Percentiles rank a stretch among this genome's conserved stretches.
These are phyloP conservation scores for Chalcosyrphus nemorum DNA, from an alignment of 2,888 invertebrate species.

Conservation along the genomic window DNA sequence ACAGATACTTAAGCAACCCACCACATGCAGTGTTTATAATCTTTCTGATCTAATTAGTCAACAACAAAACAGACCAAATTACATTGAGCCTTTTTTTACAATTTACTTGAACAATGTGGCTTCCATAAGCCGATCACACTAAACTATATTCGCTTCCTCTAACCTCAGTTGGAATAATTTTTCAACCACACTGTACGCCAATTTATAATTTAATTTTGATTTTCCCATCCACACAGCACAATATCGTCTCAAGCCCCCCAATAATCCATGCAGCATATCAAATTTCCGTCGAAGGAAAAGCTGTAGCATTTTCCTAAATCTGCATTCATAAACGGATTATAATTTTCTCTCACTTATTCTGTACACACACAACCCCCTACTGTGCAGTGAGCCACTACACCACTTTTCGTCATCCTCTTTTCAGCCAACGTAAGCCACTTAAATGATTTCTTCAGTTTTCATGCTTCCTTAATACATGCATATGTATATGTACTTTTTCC, in stretches of 20 bases:
- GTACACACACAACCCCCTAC: background rate
- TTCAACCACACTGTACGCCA: conserved; percentile 2
- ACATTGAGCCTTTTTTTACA: too few relatives aligned
- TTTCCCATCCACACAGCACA: background rate
- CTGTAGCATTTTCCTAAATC: conserved; percentile 51
- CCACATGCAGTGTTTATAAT: too few relatives aligned
- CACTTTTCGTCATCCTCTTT: background rate
- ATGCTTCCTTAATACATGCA: too few relatives aligned
- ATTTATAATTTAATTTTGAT: background rate
- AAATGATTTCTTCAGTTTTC: conserved; percentile 69
- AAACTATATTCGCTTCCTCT: background rate
- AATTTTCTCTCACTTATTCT: conserved; percentile 14
- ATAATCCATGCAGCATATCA: conserved; percentile 2
- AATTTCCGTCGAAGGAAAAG: conserved; percentile 17
- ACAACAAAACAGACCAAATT: too few relatives aligned
- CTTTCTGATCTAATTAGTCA: too few relatives aligned
- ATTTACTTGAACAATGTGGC: background rate
- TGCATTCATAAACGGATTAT: conserved; percentile 69
- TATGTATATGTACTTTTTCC: conserved; percentile 7
- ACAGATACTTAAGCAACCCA: too few relatives aligned
- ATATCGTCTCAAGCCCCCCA: too few relatives aligned
- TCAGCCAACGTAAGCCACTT: conserved; percentile 62
- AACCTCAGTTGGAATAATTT: background rate
- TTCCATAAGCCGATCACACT: background rate
- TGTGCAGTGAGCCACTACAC: background rate